Base-by-base conservation (phyloP, 2,888 invertebrate genomes). In the Diaphora mendica region DNA sequence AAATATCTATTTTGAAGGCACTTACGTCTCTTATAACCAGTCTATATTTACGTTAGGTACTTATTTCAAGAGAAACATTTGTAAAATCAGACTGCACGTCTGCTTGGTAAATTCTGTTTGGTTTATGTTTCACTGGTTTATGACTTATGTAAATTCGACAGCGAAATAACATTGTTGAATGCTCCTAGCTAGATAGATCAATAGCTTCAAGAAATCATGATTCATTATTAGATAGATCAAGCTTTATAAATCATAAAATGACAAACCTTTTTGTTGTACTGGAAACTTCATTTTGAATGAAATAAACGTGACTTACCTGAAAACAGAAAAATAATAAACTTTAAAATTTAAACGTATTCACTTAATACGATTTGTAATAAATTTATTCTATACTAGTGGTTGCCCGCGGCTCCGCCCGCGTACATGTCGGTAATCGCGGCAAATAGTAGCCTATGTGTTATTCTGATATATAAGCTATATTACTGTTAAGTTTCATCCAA, bases 11-110 rank as follows among this genome's bases (percentile, higher is more conserved):
- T 26, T 35, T 17, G 33, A 15, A 39, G 39, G n/a, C 4, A 39
- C 68, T 69, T 59, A 59, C 20, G 39, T 55, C 68, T 55, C 59
- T n/a, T 55, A 26, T 17, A 48, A 15, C 20, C 26, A n/a, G 33
- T 23, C 13, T 62, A 15, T 55, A 68, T 68, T 55, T 68, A 35
- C n/a, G 48, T 17, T 55, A 26, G 23, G 42, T 70, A 1, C 11
- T 2, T 39, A 55, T 70, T 62, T 67, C 48, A 30, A 62, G 85
- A 83, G 77, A 82, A 84, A 85, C 82, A 85, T 84, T 86, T 86
- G 86, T 87, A 83, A 85, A 83, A 85, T 84, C 80, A 84, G 85
- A 86, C 82, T 79, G 77, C 82, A 75, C 74, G 84, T 82, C 85
- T 78, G 71, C 82, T 69, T 73, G 11, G 55, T 71, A 30, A 71